phyloP scores from a whole-genome alignment of 2,113 vertebrate genomes.

The Scophthalmus maximus region DNA sequence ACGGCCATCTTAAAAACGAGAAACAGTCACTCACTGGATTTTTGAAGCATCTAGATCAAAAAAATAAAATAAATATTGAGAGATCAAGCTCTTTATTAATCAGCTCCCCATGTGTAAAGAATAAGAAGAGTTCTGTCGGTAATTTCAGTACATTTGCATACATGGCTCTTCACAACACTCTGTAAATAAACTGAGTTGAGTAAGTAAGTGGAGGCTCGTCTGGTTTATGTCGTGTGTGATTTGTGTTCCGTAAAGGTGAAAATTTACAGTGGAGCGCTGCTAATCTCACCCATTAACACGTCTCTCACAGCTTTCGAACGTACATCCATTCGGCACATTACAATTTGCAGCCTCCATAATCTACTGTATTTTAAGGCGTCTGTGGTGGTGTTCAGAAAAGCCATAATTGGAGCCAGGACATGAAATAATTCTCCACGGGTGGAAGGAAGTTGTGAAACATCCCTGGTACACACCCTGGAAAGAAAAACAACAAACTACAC shows the following conservation, averaged over 20 bases:
- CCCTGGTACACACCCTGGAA: too few species aligned
- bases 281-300: background rate
- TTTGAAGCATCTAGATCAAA: conserved; percentile 48
- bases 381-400: background rate
- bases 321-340: background rate
- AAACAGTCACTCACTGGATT: conserved; percentile 59
- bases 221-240: conserved; percentile 54
- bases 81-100: conserved; percentile 55
- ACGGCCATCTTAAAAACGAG: conserved; percentile 31
- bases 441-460: background rate
- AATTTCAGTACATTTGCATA: conserved; percentile 70
- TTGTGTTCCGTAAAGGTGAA: conserved; percentile 2
- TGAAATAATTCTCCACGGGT: background rate
- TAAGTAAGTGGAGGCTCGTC: conserved; percentile 59
- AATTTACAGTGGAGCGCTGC: background rate
- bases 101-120: conserved; percentile 54
- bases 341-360: background rate
- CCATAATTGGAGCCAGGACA: background rate
- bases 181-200: conserved; percentile 81
- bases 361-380: too few species aligned
- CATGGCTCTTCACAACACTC: conserved; percentile 73
- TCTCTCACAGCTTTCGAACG: background rate
- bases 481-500: background rate
- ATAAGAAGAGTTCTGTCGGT: conserved; percentile 55
- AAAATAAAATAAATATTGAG: too few species aligned